Evolutionary conservation across 35 echinoderm and acorn worm genomes (phyloP).

Genomic region (Heliocidaris tuberculata): DNA sequence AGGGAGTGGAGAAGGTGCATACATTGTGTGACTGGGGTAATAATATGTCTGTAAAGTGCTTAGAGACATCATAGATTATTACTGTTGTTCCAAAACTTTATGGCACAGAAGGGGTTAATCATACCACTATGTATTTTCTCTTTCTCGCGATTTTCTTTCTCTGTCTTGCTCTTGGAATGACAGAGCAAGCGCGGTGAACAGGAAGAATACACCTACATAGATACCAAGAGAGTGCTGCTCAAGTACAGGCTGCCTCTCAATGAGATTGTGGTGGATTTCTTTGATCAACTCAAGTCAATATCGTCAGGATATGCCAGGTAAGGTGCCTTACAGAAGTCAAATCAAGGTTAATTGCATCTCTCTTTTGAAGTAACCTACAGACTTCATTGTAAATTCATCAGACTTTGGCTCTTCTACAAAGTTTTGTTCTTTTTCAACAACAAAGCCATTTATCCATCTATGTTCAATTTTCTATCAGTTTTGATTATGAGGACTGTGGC

Average conservation of each 20-base stretch:
- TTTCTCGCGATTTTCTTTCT: neutral
- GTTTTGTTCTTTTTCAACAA: neutral
- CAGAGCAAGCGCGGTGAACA: slow-evolving; percentile 87
- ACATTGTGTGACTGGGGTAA: too few relatives aligned
- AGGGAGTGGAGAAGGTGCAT: too few relatives aligned
- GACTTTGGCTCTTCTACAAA: neutral
- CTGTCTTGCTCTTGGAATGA: neutral
- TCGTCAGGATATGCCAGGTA: slow-evolving; percentile 99
- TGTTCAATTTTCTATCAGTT: slow-evolving; percentile 44
- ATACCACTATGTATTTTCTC: neutral
- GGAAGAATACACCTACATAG: slow-evolving; percentile 78
- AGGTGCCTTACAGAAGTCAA: neutral
- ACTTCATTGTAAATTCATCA: too few relatives aligned
- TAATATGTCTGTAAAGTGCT: too few relatives aligned
- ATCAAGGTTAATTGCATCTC: too few relatives aligned
- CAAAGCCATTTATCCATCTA: neutral
- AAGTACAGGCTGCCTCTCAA: slow-evolving; percentile 92
- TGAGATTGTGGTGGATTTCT: slow-evolving; percentile 94
- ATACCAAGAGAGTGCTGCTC: slow-evolving; percentile 75
- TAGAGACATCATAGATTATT: too few relatives aligned
- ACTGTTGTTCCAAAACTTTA: too few relatives aligned
- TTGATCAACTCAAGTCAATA: slow-evolving; percentile 90
- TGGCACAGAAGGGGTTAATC: too few relatives aligned
- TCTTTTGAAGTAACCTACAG: too few relatives aligned
- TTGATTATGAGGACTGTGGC: slow-evolving; percentile 93